Conservation (phyloP, 1,140 invertebrate species). For the Chironomus tepperi region DNA sequence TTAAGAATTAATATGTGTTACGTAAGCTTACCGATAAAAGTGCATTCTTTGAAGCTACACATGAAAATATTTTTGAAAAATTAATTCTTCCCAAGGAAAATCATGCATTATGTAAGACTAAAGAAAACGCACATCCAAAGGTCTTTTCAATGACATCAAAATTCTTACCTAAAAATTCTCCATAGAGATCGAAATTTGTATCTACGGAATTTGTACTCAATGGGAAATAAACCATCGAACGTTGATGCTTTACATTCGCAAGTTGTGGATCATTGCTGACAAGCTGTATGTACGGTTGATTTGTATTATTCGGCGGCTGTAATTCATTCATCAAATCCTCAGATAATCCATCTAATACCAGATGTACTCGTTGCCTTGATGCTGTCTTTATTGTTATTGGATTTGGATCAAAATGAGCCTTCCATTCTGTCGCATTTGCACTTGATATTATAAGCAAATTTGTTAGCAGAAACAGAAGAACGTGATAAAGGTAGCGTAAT, state of each 20-base stretch:
- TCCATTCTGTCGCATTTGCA: background rate
- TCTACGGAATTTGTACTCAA: background rate
- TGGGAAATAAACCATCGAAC: background rate
- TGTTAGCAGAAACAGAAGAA: background rate
- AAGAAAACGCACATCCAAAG: no score
- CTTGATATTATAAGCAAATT: background rate
- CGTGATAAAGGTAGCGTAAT: background rate
- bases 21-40: no score
- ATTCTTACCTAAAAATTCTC: background rate
- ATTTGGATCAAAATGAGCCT: conserved; percentile 12
- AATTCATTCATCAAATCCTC: background rate
- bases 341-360: background rate
- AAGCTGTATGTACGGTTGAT: background rate
- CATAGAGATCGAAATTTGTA: background rate
- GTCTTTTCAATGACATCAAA: no score
- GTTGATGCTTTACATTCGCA: background rate
- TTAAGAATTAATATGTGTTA: background rate
- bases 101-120: no score
- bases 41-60: no score
- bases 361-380: background rate
- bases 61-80: no score
- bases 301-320: background rate
- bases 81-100: no score
- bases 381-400: background rate
- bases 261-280: background rate